Percentiles rank a stretch among this genome's conserved stretches.
Evolutionary conservation across 1,140 invertebrate species (phyloP).

Genomic region (Agrilus planipennis): DNA sequence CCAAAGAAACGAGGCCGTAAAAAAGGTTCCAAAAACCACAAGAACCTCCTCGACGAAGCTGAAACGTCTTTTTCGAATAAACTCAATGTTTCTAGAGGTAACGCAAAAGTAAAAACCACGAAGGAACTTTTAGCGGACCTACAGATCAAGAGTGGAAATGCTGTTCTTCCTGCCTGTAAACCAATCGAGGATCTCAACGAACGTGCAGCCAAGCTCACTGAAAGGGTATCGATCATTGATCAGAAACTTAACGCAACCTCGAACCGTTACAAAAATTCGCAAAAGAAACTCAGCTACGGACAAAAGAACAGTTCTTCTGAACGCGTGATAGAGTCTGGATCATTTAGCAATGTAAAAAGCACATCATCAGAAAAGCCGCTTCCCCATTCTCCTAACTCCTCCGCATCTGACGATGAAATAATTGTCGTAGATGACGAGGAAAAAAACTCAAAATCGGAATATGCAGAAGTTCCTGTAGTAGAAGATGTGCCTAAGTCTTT

Average conservation of each 20-base stretch:
- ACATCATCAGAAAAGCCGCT: slow-evolving; percentile 8
- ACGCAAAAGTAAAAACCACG: slow-evolving; percentile 71
- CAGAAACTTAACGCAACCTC: slow-evolving; percentile 30
- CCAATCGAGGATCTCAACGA: slow-evolving; percentile 29
- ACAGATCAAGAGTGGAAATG: slow-evolving; percentile 45
- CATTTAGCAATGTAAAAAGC: slow-evolving; percentile 25
- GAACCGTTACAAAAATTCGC: slow-evolving; percentile 26
- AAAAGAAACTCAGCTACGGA: slow-evolving; percentile 10
- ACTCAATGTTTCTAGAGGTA: slow-evolving; percentile 47
- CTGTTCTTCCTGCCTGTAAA: slow-evolving; percentile 19
- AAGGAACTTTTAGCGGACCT: slow-evolving; percentile 69
- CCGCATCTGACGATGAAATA: slow-evolving; percentile 14
- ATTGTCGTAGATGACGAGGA: slow-evolving; percentile 11
- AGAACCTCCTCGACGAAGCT: slow-evolving; percentile 39
- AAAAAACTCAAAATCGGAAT: background rate
- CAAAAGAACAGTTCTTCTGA: slow-evolving; percentile 17
- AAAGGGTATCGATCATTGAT: slow-evolving; percentile 32
- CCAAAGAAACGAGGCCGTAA: slow-evolving; percentile 55
- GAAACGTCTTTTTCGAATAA: slow-evolving; percentile 47
- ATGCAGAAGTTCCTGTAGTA: background rate
- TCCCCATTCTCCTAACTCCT: background rate
- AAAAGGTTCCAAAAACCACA: slow-evolving; percentile 53
- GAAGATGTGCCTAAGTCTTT: slow-evolving; percentile 13
- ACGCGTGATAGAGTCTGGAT: slow-evolving; percentile 26
- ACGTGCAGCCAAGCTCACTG: slow-evolving; percentile 31